Base-by-base conservation (phyloP, 2,797 vertebrate species). In the Apodemus agrarius region DNA sequence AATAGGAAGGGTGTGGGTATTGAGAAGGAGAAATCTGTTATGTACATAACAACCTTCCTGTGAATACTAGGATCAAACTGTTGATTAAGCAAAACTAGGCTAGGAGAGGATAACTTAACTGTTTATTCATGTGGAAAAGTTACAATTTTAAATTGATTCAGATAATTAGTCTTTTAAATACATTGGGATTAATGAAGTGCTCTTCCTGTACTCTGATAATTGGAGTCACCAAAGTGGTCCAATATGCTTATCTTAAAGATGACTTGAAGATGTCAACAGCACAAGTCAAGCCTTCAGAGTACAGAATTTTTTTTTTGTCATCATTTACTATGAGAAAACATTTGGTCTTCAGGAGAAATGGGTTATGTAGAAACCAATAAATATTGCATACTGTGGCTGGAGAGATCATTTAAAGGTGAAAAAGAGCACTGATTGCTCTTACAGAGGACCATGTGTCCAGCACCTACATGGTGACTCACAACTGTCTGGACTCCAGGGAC, bases 321-420 rank as follows among this genome's bases (percentile, higher is more conserved):
- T 81, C 52, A 69, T 22, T 93, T 37, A 49, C 2, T 79, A 52
- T 86, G 78, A 76, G 49, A 82, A 93, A 89, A 67, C 1, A 34
- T 26, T 89, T 87, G 75, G 17, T 74, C 83, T 29, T 93, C 59
- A 88, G 19, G 22, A 85, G 22, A 93, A 88, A 85, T 91, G 24
- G 89, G 40, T 90, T 94, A 76, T 87, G 29, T 67, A 76, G 63
- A 49, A 67, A 54, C n/a, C 34, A 69, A 75, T 90, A 54, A 57
- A 52, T 83, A 85, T 31, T 40, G 9, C 19, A 24, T 49, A 46
- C 31, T 49, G 22, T 12, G 43, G 11, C 6, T 85, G 12, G 21
- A 52, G 31, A 69, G 31, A 67, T 31, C n/a, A 14, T 19, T 65
- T 65, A 14, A 49, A 19, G 16, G 17, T 22, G 31, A 69, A 52